These are phyloP conservation scores for Sinocyclocheilus maitianheensis DNA, from an alignment of 2,113 vertebrate genomes.

Conservation along the genomic window DNA sequence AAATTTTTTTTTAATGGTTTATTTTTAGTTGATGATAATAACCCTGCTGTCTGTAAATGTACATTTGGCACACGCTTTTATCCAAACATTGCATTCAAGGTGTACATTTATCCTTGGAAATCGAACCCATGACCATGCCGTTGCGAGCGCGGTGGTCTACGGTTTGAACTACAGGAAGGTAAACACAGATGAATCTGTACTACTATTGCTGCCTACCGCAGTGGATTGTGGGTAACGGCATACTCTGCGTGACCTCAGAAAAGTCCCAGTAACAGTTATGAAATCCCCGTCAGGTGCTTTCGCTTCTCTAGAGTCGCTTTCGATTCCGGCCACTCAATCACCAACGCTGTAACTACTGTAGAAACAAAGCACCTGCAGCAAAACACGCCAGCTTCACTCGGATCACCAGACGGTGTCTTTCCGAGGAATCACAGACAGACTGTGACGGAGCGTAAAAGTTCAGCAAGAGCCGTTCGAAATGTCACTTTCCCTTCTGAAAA, in stretches of 20 bases:
- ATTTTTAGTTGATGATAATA: too few relatives aligned
- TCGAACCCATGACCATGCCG: too few relatives aligned
- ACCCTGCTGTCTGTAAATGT: too few relatives aligned
- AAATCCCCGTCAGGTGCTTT: constrained; percentile 57
- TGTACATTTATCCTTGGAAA: too few relatives aligned
- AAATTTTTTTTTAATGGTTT: too few relatives aligned
- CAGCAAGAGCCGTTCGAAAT: background rate
- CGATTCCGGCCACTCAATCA: constrained; percentile 55
- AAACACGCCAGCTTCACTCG: background rate
- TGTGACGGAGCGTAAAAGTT: background rate
- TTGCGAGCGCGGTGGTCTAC: too few relatives aligned
- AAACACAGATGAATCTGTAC: background rate
- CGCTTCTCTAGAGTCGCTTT: constrained; percentile 61
- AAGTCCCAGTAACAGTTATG: constrained; percentile 47
- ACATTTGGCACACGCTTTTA: too few relatives aligned
- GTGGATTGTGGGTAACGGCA: constrained; percentile 34
- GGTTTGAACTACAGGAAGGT: too few relatives aligned
- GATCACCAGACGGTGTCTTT: background rate
- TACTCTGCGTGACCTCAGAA: constrained; percentile 27
- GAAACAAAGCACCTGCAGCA: background rate
- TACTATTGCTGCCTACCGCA: background rate
- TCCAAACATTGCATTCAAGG: too few relatives aligned
- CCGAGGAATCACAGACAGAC: background rate
- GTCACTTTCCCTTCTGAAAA: constrained; percentile 1
- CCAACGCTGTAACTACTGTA: constrained; percentile 22